Percentiles rank a stretch among this genome's conserved stretches.
Conservation (phyloP, 1,140 invertebrate species). For the Panagrolaimus sp. region DNA sequence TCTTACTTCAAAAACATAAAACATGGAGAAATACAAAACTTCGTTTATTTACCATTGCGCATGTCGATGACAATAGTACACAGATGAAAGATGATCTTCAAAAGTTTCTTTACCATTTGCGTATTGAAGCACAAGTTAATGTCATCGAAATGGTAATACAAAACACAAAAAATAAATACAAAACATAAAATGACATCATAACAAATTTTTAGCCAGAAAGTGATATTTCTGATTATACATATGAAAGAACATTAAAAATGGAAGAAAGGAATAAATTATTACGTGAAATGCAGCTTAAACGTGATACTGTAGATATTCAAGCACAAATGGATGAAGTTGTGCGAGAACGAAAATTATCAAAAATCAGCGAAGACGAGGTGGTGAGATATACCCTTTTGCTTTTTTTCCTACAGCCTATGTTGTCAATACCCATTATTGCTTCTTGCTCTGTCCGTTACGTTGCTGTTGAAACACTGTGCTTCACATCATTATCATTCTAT, state of each 20-base stretch:
- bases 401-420: background rate
- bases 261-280: slow-evolving; percentile 97
- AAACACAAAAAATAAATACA: slow-evolving; percentile 4
- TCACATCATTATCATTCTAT: slow-evolving; percentile 10
- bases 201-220: slow-evolving; percentile 73
- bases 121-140: slow-evolving; percentile 95
- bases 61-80: slow-evolving; percentile 98
- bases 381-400: slow-evolving; percentile 14
- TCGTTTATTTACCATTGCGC: slow-evolving; percentile 96
- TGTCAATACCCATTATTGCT: no score
- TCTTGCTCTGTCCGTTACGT: no score
- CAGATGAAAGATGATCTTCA: slow-evolving; percentile 99
- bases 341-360: slow-evolving; percentile 51
- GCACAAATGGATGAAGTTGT: slow-evolving; percentile 52
- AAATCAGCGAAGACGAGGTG: slow-evolving; percentile 28
- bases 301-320: slow-evolving; percentile 43
- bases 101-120: slow-evolving; percentile 91
- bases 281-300: slow-evolving; percentile 71
- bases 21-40: slow-evolving; percentile 96
- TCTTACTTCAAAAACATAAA: slow-evolving; percentile 83
- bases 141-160: slow-evolving; percentile 96
- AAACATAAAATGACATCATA: background rate
- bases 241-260: slow-evolving; percentile 96
- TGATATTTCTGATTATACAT: slow-evolving; percentile 97
- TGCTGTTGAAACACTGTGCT: background rate